Evolutionary conservation across 2,888 invertebrate species (phyloP).

Genomic region (Melanophora roralis): DNA sequence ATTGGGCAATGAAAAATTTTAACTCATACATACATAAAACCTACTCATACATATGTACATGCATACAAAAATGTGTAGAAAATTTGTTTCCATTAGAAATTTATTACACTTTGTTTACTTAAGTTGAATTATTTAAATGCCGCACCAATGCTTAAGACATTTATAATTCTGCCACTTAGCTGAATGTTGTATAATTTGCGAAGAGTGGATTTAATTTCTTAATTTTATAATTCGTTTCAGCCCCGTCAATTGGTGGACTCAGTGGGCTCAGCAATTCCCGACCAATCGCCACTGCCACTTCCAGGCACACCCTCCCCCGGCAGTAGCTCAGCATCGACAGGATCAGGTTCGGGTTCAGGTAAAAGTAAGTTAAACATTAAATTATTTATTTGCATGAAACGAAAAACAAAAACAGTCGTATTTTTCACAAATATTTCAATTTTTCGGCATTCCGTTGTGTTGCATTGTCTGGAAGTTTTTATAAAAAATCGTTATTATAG

Average conservation of each 20-base stretch:
- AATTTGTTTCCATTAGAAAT: too few relatives aligned
- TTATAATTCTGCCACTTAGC: constrained; percentile 32
- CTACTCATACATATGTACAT: too few relatives aligned
- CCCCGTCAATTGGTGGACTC: constrained; percentile 79
- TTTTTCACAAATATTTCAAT: too few relatives aligned
- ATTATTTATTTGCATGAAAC: not conserved
- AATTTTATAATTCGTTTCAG: constrained; percentile 67
- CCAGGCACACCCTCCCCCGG: constrained; percentile 90
- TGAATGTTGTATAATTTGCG: not conserved
- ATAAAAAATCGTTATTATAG: too few relatives aligned
- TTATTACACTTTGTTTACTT: constrained; percentile 17
- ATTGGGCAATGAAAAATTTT: not conserved
- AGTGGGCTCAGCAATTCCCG: constrained; percentile 81
- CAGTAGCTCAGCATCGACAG: constrained; percentile 89
- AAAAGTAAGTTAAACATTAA: constrained; percentile 70
- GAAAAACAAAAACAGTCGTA: not conserved
- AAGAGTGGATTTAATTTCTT: constrained; percentile 20
- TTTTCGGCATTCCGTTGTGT: too few relatives aligned
- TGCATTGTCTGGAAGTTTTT: too few relatives aligned
- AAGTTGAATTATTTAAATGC: constrained; percentile 1
- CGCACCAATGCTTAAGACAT: constrained; percentile 47
- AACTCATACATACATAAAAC: too few relatives aligned
- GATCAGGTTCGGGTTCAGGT: constrained; percentile 84
- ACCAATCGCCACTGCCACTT: constrained; percentile 81
- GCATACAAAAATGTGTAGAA: too few relatives aligned